Base-by-base conservation (phyloP, 2,113 vertebrate species). In the Mus pahari region DNA sequence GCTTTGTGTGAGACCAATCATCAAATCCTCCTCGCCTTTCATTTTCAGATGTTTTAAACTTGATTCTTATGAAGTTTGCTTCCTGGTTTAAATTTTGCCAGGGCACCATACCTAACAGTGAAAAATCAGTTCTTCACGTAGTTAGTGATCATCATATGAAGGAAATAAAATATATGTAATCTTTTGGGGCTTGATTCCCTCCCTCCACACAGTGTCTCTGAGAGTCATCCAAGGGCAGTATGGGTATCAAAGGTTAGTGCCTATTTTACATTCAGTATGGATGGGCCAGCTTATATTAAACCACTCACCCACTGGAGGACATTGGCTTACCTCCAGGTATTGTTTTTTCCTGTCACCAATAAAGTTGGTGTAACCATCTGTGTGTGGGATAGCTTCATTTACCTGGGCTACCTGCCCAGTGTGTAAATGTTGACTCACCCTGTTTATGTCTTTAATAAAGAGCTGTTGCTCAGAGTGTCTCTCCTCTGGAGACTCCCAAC, bases 361-460 rank as follows among this genome's bases (percentile, higher is more conserved):
- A 60, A 79, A 58, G 7, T 71, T 92, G 1, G 36, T 53, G 0
- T 74, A 74, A 84, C 53, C 24, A 62, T 92, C n/a, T 92, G 81
- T 87, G 48, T 78, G 86, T 1, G 45, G 70, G 84, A 50, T 45
- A 22, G 89, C 58, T 91, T 91, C 13, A 50, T 86, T 91, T 75
- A 70, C 82, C 73, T 91, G 60, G 58, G n/a, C 75, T 64, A 64
- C 13, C 42, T 92, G 50, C 50, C 77, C 64, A 84, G 70, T 84
- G 5, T 86, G 1, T 82, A 89, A 89, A 58, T 93, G 11, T 68
- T 94, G 50, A 84, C 53, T 71, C 60, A 86, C 77, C 45, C 39
- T 26, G 22, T 95, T 86, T 82, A 50, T 33, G 33, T 78, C 92
- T 87, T 84, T n/a, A 45, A 95, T 39, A 81, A 88, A 36, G 16